Evolutionary conservation across 2,797 vertebrate genomes (phyloP).

Genomic region (Falco rusticolus): DNA sequence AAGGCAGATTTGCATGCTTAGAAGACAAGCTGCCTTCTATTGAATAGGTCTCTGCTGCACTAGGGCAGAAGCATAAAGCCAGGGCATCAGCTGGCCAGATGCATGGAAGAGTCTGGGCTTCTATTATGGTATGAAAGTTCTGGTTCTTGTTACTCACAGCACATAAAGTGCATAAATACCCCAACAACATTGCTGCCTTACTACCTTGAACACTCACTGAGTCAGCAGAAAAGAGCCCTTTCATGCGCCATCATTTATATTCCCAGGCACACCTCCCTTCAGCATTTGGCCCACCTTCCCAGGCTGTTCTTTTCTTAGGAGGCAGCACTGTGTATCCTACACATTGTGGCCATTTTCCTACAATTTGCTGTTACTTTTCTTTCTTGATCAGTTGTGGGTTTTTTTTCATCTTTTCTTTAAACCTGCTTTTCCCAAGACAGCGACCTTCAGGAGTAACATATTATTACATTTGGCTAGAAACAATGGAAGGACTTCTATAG

Average conservation of each 20-base stretch:
- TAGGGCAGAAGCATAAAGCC: background rate
- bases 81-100: background rate
- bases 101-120: background rate
- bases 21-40: background rate
- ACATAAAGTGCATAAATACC: background rate
- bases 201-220: background rate
- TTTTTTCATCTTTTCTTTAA: background rate
- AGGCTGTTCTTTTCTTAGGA: background rate
- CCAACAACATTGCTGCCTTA: background rate
- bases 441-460: background rate
- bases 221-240: background rate
- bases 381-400: background rate
- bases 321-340: background rate
- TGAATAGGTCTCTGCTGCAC: background rate
- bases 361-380: background rate
- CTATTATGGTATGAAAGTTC: background rate
- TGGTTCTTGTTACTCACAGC: background rate
- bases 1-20: background rate
- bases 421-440: background rate
- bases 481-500: background rate
- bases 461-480: background rate
- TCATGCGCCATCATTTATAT: background rate
- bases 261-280: background rate
- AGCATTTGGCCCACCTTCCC: background rate
- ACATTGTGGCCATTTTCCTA: background rate